Percentiles rank a stretch among this genome's conserved stretches.
phyloP scores from a whole-genome alignment of 2,113 vertebrate genomes.

The Cnemophilus loriae region DNA sequence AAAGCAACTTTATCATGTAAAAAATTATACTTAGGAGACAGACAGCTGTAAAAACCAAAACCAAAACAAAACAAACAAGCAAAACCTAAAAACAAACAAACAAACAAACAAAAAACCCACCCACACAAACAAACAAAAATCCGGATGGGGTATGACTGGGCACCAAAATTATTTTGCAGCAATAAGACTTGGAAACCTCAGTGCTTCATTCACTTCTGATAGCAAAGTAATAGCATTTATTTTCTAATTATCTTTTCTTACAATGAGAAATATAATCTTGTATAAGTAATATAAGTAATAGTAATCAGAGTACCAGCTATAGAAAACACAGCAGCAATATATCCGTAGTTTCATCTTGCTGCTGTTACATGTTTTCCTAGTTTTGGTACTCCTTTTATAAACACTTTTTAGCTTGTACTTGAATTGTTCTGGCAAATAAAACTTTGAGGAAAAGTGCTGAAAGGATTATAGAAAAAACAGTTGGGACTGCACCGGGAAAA shows the following conservation, averaged over 20 bases:
- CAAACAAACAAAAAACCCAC: not conserved
- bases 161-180: not conserved
- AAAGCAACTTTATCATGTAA: not conserved
- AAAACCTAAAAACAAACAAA: not conserved
- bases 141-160: not conserved
- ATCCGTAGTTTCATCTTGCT: not conserved
- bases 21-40: not conserved
- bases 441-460: not conserved
- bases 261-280: not conserved
- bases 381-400: not conserved
- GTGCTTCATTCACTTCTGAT: not conserved
- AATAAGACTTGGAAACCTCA: not conserved
- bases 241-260: not conserved
- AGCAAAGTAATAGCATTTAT: not conserved
- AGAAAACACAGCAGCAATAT: not conserved
- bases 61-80: not conserved
- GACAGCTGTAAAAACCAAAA: not conserved
- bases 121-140: not conserved
- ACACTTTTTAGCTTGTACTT: not conserved
- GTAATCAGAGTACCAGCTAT: not conserved
- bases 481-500: not conserved
- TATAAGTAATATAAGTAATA: not conserved
- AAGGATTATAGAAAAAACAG: not conserved
- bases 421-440: not conserved
- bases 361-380: not conserved